These are phyloP conservation scores for Caenorhabditis sp. DNA, from an alignment of 2,888 invertebrate genomes.

Conservation along the genomic window DNA sequence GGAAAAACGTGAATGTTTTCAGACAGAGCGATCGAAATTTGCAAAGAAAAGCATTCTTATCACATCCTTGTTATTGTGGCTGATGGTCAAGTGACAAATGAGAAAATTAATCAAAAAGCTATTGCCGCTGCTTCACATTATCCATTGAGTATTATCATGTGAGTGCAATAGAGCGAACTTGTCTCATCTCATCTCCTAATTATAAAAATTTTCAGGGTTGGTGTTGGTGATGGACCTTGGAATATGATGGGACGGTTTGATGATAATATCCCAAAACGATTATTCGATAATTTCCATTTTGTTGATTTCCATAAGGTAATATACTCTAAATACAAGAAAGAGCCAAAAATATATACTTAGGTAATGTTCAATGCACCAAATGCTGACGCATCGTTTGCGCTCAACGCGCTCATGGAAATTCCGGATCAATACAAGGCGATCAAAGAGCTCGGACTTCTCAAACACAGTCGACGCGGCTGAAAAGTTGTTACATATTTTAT, in stretches of 20 bases:
- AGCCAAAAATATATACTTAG: constrained; percentile 28
- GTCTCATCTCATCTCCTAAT: neutral
- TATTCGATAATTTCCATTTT: constrained; percentile 76
- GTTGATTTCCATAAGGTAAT: constrained; percentile 73
- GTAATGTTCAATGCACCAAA: constrained; percentile 71
- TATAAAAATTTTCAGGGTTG: constrained; percentile 69
- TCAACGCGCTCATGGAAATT: constrained; percentile 75
- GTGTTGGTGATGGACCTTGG: constrained; percentile 75
- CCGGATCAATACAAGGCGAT: constrained; percentile 69
- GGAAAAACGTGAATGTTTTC: constrained; percentile 7
- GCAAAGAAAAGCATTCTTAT: constrained; percentile 72
- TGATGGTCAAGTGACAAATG: constrained; percentile 74
- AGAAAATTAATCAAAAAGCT: constrained; percentile 72
- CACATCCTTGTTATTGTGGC: constrained; percentile 75
- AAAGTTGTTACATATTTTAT: neutral
- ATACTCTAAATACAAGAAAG: no score
- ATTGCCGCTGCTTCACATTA: constrained; percentile 73
- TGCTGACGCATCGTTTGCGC: constrained; percentile 73
- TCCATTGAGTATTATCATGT: constrained; percentile 75
- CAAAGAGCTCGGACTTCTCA: constrained; percentile 67
- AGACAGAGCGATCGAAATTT: constrained; percentile 72
- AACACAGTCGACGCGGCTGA: constrained; percentile 64
- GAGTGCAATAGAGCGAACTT: constrained; percentile 31
- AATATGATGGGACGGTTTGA: constrained; percentile 75
- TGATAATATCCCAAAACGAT: constrained; percentile 73